phyloP scores from a whole-genome alignment of 2,113 vertebrate genomes.

The Pardalotus punctatus region DNA sequence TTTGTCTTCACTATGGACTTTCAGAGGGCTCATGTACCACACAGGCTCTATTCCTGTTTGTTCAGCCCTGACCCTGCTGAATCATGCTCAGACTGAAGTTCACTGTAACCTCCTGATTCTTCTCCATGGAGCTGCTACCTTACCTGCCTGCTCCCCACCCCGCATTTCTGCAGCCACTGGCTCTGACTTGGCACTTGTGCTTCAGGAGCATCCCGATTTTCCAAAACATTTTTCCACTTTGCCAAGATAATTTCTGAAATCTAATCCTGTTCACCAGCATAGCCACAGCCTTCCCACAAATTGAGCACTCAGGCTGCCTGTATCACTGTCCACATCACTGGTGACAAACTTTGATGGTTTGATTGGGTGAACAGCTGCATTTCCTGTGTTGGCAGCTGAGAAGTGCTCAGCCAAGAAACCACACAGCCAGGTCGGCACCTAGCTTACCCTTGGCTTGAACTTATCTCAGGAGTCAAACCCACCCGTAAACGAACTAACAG shows the following conservation, averaged over 20 bases:
- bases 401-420: not conserved
- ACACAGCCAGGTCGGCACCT: not conserved
- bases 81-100: not conserved
- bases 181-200: not conserved
- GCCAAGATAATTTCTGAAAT: not conserved
- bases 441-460: not conserved
- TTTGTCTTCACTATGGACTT: not conserved
- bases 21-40: not conserved
- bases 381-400: not conserved
- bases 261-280: not conserved
- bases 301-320: rapidly evolving
- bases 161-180: not conserved
- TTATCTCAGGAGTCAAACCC: not conserved
- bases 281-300: not conserved
- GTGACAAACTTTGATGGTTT: not conserved
- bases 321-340: not conserved
- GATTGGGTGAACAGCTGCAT: rapidly evolving
- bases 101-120: not conserved
- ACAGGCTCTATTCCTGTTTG: not conserved
- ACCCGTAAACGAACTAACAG: no score
- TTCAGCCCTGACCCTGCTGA: not conserved
- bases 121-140: not conserved
- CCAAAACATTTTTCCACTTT: not conserved
- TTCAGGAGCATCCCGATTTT: not conserved
- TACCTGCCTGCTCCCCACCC: not conserved